Base-by-base conservation (phyloP, 1,140 invertebrate genomes). In the Trinorchestia longiramus region DNA sequence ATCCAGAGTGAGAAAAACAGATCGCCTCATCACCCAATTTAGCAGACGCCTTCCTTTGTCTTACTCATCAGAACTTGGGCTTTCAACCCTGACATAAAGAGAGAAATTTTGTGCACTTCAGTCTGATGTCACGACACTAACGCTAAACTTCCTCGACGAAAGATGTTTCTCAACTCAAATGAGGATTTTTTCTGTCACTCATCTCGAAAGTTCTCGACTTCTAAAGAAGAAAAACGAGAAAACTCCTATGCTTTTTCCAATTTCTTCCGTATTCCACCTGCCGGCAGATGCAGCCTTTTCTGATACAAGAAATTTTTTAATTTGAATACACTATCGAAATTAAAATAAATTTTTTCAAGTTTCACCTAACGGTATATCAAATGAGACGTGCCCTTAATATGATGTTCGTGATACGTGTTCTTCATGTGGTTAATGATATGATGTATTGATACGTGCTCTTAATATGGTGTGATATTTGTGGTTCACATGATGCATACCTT, bases 141-240 rank as follows among this genome's bases (percentile, higher is more conserved):
- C 43, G 92, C 44, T 45, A 42, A 94, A 94, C 92, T 94, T 94
- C 43, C 43, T 42, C 36, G 43, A 94, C 45, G 92, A 45, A 94
- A 45, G 92, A 94, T 94, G 92, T 94, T 94, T n/a, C 44, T 94
- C 92, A 47, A 94, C 92, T 94, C 44, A 47, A 94, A 47, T 94
- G 44, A 45, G 44, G 88, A 40, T 6, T 45, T 94, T 94, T 94
- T 94, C 43, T 94, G 44, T 47, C 88, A 90, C 88, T 90, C 88
- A 90, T 90, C 88, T 90, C 41, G 4, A 90, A 90, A 90, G 88
- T 90, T 90, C 43, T 43, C 23, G n/a, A 17, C 41, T 90, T 90
- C 43, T 4, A 8, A 90, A 15, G 28, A 90, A 15, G 88, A 36
- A 90, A 90, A 90, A 90, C 42, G 28, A 11, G 11, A 77, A 53